Conservation (phyloP, 2,113 vertebrate species). For the Prinia subflava region DNA sequence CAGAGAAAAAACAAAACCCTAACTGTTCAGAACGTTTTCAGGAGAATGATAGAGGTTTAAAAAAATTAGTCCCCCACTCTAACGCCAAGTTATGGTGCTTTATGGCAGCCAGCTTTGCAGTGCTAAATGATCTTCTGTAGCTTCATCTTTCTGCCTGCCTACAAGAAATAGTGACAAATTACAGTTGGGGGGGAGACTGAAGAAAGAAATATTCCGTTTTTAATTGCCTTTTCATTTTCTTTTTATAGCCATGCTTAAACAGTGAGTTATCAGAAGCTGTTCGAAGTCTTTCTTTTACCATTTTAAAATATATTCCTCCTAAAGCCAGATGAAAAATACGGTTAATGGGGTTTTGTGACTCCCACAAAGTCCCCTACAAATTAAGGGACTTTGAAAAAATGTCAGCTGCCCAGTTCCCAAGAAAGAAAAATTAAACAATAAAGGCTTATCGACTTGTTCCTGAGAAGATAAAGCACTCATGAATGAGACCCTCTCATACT, state of each 20-base stretch:
- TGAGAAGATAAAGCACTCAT: constrained; percentile 63
- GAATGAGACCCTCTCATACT: constrained; percentile 53
- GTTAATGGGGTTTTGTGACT: constrained; percentile 70
- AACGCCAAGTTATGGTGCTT: not conserved
- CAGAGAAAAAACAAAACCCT: not conserved
- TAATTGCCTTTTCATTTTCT: constrained; percentile 71
- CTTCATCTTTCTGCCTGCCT: constrained; percentile 43
- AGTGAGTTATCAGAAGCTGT: constrained; percentile 67
- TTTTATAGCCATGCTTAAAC: constrained; percentile 66
- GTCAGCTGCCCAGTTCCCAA: constrained; percentile 61
- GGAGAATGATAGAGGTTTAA: not conserved
- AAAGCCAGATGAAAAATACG: constrained; percentile 63
- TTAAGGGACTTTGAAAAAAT: constrained; percentile 70
- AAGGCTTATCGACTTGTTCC: constrained; percentile 65
- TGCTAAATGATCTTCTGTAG: constrained; percentile 34
- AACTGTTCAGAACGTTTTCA: not conserved
- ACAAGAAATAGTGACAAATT: constrained; percentile 64
- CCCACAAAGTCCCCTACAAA: constrained; percentile 68
- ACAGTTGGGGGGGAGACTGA: not conserved
- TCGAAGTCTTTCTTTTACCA: constrained; percentile 64
- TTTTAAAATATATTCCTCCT: constrained; percentile 67
- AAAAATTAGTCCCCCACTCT: not conserved
- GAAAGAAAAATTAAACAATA: constrained; percentile 72
- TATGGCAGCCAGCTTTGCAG: not conserved
- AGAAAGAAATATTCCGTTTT: constrained; percentile 68